phyloP scores from a whole-genome alignment of 2,113 vertebrate species.

The Polyodon spathula region DNA sequence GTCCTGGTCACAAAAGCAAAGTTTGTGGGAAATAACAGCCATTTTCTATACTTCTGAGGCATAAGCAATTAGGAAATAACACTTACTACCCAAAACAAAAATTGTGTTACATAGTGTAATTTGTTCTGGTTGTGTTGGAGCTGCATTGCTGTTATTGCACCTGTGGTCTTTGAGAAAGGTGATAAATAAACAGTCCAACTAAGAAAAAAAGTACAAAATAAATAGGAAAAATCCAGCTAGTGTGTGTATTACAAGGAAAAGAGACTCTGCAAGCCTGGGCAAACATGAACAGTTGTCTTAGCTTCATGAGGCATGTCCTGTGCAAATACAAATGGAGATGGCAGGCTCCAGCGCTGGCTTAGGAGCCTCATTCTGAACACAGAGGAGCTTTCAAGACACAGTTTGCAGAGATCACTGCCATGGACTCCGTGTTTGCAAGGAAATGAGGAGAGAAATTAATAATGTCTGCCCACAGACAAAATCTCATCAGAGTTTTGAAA shows the following conservation, averaged over 20 bases:
- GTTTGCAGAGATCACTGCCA: constrained; percentile 43
- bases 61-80: too few species aligned
- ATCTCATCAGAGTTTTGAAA: not conserved
- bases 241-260: constrained; percentile 39
- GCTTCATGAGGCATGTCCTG: constrained; percentile 65
- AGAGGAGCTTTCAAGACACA: constrained; percentile 29
- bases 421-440: constrained; percentile 28
- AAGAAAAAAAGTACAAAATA: constrained; percentile 15
- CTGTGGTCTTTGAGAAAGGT: constrained; percentile 22
- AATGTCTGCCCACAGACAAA: constrained; percentile 14
- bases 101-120: too few species aligned
- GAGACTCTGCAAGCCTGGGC: constrained; percentile 46
- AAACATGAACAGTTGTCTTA: constrained; percentile 65
- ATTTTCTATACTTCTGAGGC: too few species aligned
- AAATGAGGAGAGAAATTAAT: constrained; percentile 23
- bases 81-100: too few species aligned
- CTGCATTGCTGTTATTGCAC: too few species aligned
- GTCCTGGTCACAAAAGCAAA: too few species aligned
- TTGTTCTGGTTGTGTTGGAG: not conserved
- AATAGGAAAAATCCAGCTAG: constrained; percentile 42
- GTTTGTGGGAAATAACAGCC: too few species aligned
- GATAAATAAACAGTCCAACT: constrained; percentile 31
- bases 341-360: constrained; percentile 45
- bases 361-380: constrained; percentile 29
- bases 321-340: constrained; percentile 62